A percentile compares a stretch with the other conserved stretches of the same genome.
Evolutionary conservation across 2,888 invertebrate species (phyloP).

Genomic region (Agrotis puta): DNA sequence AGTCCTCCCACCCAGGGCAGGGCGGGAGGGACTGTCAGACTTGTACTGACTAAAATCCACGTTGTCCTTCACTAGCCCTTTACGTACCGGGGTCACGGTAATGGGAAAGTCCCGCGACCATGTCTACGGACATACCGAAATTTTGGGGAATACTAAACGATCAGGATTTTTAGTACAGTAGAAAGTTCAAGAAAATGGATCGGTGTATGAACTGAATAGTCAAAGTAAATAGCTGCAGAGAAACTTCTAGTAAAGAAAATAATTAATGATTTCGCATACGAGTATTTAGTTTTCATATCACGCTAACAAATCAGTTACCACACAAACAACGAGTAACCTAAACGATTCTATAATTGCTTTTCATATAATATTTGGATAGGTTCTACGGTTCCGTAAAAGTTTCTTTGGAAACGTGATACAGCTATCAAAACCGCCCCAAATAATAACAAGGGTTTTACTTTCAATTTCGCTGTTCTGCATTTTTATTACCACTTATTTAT

Average conservation of each 20-base stretch:
- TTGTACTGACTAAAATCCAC: too few species aligned
- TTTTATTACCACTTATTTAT: conserved; percentile 3
- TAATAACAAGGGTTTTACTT: conserved; percentile 20
- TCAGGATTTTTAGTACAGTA: too few species aligned
- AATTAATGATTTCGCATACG: neutral
- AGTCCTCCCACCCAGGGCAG: too few species aligned
- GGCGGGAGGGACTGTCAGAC: too few species aligned
- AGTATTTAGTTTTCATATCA: neutral
- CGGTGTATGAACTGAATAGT: too few species aligned
- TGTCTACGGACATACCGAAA: neutral
- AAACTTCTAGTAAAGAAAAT: neutral
- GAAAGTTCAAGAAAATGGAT: too few species aligned
- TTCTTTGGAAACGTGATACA: neutral
- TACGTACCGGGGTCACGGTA: too few species aligned
- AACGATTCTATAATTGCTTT: conserved; percentile 24
- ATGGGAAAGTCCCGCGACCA: too few species aligned
- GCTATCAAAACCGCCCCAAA: neutral
- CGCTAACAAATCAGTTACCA: neutral
- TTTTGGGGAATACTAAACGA: too few species aligned
- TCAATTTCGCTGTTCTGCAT: conserved; percentile 10
- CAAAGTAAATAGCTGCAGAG: neutral
- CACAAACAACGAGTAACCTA: neutral
- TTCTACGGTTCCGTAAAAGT: conserved; percentile 1
- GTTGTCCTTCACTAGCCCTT: too few species aligned
- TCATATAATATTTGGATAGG: conserved; percentile 36